These are phyloP conservation scores for Boulengeromyrus knoepffleri DNA, from an alignment of 2,113 vertebrate genomes.

Conservation along the genomic window DNA sequence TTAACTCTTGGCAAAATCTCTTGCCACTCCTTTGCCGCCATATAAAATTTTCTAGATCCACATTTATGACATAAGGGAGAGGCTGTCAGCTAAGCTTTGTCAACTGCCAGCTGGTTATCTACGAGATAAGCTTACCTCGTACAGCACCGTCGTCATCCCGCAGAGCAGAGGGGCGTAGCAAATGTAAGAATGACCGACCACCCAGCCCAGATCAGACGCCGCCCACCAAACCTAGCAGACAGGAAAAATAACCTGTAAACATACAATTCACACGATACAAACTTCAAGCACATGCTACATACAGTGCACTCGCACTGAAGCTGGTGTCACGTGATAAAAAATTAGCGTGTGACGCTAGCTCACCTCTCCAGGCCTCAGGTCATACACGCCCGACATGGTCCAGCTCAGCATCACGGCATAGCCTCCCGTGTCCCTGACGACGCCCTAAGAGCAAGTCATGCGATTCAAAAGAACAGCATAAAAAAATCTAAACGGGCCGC, in stretches of 20 bases:
- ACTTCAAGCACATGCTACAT: neutral
- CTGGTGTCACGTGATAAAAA: constrained; percentile 1
- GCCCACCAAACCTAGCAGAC: constrained; percentile 91
- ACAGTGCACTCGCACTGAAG: neutral
- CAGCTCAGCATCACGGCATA: constrained; percentile 93
- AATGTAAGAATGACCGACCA: constrained; percentile 96
- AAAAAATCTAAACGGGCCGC: neutral
- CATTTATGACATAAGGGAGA: neutral
- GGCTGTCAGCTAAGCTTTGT: neutral
- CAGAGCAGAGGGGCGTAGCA: constrained; percentile 92
- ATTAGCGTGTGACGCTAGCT: constrained; percentile 38
- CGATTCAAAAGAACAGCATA: neutral
- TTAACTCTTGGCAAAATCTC: no score
- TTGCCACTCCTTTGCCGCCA: no score
- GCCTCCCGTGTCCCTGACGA: constrained; percentile 86
- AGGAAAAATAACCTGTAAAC: constrained; percentile 5
- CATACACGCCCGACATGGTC: constrained; percentile 93
- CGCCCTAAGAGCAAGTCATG: constrained; percentile 58
- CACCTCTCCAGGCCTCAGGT: constrained; percentile 86
- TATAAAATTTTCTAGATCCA: no score
- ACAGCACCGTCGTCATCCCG: constrained; percentile 85
- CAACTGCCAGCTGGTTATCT: neutral
- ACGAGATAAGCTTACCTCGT: constrained; percentile 70
- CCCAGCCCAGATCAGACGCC: constrained; percentile 95
- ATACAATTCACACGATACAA: neutral